Conservation (phyloP, 2,888 invertebrate genomes). For the Unio delphinus region DNA sequence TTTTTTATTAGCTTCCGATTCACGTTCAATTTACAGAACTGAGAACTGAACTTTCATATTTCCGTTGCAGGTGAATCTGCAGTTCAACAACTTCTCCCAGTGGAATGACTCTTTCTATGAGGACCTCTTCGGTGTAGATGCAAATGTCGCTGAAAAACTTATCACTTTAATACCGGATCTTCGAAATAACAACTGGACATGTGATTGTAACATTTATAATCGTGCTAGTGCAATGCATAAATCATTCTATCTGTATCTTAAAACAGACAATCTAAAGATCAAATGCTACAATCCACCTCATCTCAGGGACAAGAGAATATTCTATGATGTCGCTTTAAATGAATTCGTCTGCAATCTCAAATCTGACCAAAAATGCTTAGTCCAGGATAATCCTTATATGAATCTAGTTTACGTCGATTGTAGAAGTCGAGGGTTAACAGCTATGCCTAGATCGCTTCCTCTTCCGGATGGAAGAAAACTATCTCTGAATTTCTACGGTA, state of each 20-base stretch:
- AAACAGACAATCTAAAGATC: slow-evolving; percentile 15
- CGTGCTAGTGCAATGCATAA: slow-evolving; percentile 12
- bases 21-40: no score
- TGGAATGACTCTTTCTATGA: no score
- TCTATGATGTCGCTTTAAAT: slow-evolving; percentile 17
- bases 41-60: no score
- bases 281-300: slow-evolving; percentile 27
- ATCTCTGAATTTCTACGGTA: no score
- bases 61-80: no score
- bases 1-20: no score
- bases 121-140: no score
- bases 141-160: no score
- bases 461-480: no score
- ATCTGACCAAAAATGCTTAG: slow-evolving; percentile 20
- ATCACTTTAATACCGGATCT: slow-evolving; percentile 12
- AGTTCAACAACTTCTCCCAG: no score
- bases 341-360: slow-evolving; percentile 35
- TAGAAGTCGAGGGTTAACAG: slow-evolving; percentile 6
- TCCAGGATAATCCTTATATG: slow-evolving; percentile 30
- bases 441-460: slow-evolving; percentile 19
- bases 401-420: slow-evolving; percentile 28
- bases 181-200: slow-evolving; percentile 27
- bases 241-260: slow-evolving; percentile 24
- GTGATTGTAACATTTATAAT: slow-evolving; percentile 35
- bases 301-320: slow-evolving; percentile 17